Base-by-base conservation (phyloP, 2,797 vertebrate species). In the Tarsius wallacei region DNA sequence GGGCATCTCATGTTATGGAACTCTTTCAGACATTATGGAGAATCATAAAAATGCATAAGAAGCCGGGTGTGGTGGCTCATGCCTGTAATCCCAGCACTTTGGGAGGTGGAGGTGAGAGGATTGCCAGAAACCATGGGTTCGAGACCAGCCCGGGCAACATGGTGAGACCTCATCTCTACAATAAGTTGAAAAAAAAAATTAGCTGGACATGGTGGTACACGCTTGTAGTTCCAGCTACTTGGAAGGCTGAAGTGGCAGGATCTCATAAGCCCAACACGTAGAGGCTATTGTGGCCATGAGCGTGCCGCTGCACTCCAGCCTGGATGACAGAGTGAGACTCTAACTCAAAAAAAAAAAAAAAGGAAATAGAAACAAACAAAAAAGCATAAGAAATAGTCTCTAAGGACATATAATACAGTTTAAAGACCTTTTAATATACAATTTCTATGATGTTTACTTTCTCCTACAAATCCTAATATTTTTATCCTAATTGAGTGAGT, bases 381-480 rank as follows among this genome's bases (percentile, higher is more conserved):
- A 26, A 61, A 24, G 22, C 22, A 26, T 10, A 61, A 61, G 22
- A 57, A 93, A 51, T 76, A 13, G 19, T 89, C 12, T 21, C 24
- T 77, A 42, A 78, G 55, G 80, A 55, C 57, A 80, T 7, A 42
- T 33, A 78, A 77, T 47, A 64, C 47, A 87, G 1, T 90, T 57
- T 47, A 85, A 82, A 96, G 57, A 0, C 22, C 14, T 88, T 91
- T 55, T 16, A 24, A 68, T 10, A 68, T 10, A 71, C n/a, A 70
- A 88, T n/a, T 93, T 95, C 26, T 89, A 10, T 59, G 17, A 63
- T 7, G 53, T 59, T 87, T 86, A 93, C 11, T 10, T 28, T 78
- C 96, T 88, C 19, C 3, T 90, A 28, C 2, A 93, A 93, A 92
- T 82, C 33, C 17, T 47, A 2, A 22, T 59, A 61, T 59, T 83